These are phyloP conservation scores for Epicauta chinensis DNA, from an alignment of 1,140 invertebrate species.

Conservation along the genomic window DNA sequence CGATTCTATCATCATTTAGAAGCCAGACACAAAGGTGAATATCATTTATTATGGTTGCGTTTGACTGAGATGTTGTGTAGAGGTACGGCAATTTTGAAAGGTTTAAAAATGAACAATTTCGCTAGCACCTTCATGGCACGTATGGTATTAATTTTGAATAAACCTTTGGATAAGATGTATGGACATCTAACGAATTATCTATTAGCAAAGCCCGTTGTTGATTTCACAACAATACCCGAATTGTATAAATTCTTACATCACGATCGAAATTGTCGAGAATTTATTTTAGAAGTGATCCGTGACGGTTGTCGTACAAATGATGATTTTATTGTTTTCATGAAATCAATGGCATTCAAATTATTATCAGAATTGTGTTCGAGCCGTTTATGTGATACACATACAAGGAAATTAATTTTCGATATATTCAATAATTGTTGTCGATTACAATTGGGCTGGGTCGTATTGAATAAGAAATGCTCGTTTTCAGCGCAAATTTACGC, in stretches of 20 bases:
- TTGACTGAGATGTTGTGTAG: conserved; percentile 36
- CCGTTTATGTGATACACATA: conserved; percentile 44
- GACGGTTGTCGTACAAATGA: conserved; percentile 53
- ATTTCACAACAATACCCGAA: conserved; percentile 68
- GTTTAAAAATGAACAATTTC: conserved; percentile 56
- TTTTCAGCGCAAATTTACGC: too few species aligned
- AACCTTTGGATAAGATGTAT: conserved; percentile 63
- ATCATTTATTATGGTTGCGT: conserved; percentile 36
- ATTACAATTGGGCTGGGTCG: too few species aligned
- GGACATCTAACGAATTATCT: conserved; percentile 61
- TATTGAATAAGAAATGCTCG: too few species aligned
- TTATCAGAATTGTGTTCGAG: conserved; percentile 50
- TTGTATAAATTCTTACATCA: conserved; percentile 66
- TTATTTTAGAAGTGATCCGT: conserved; percentile 60
- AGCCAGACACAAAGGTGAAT: conserved; percentile 45
- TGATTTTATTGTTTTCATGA: conserved; percentile 47
- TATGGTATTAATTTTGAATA: conserved; percentile 55
- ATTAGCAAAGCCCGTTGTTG: conserved; percentile 59
- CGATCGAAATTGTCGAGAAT: conserved; percentile 58
- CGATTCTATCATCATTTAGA: conserved; percentile 63
- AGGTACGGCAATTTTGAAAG: conserved; percentile 36
- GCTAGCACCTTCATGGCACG: conserved; percentile 64
- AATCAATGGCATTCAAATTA: conserved; percentile 48
- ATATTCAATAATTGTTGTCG: conserved; percentile 50
- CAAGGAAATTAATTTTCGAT: conserved; percentile 56